These are phyloP conservation scores for Hucho hucho DNA, from an alignment of 2,113 vertebrate species.

Conservation along the genomic window DNA sequence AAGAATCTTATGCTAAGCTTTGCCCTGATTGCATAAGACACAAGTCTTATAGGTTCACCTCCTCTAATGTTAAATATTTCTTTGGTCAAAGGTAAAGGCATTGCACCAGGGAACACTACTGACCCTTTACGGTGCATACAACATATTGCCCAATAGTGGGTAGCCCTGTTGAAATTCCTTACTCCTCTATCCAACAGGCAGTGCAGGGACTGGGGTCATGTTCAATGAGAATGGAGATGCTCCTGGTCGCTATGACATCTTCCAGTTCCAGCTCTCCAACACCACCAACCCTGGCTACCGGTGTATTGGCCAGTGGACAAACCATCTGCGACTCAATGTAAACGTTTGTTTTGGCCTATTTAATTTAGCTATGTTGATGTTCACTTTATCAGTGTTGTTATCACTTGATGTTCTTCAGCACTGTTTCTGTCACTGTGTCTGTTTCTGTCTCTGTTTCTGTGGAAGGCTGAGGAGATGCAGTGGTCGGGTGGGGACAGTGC, in stretches of 20 bases:
- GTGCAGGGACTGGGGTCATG: constrained; percentile 79
- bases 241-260: constrained; percentile 89
- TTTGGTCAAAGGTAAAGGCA: not conserved
- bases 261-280: constrained; percentile 88
- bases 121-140: not conserved
- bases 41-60: constrained; percentile 31
- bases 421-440: not conserved
- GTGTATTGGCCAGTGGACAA: constrained; percentile 84
- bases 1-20: constrained; percentile 62
- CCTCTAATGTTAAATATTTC: not conserved
- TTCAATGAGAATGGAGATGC: constrained; percentile 90
- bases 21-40: constrained; percentile 53
- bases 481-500: constrained; percentile 76
- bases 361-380: not conserved
- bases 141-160: not conserved
- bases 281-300: constrained; percentile 77
- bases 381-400: not conserved
- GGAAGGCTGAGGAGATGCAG: constrained; percentile 81
- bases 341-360: constrained; percentile 46
- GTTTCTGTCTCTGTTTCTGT: not conserved
- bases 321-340: constrained; percentile 81
- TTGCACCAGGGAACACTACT: no score
- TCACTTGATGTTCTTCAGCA: not conserved
- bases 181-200: constrained; percentile 59
- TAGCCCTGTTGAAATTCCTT: constrained; percentile 4